Evolutionary conservation across 2,113 vertebrate species (phyloP), one percentile per base, ranked within the genome.

Genomic region (Oryzias javanicus): DNA sequence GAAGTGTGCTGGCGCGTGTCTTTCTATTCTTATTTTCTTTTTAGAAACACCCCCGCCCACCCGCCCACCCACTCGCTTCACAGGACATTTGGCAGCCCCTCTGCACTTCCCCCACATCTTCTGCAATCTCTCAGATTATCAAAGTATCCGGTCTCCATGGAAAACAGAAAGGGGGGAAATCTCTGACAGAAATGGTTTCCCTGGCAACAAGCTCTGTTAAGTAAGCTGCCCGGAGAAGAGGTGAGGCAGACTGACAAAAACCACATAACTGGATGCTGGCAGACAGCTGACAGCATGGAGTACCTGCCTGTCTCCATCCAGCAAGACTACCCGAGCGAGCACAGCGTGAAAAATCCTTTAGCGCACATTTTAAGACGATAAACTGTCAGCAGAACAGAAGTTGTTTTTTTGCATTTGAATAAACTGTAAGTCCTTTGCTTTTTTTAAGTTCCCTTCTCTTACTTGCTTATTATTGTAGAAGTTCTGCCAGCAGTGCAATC

Each of bases 41-140:
- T 72, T 69, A 68, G 64, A 75, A 35, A 78, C 40, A 68, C 71
- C 59, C 74, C 25, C 25, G 5, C 25, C 25, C 25, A 25, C 25
- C 25, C 25, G n/a, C n/a, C n/a, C n/a, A 25, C 25, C 25, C 54
- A 49, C 66, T 49, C 56, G 72, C 72, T 74, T 80, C 74, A 82
- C 54, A 81, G 81, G 72, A 63, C 54, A 55, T 80, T 81, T 74
- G 63, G 74, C 72, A 74, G 82, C 65, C 63, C 57, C 71, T 77
- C 67, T 35, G 49, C 75, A 58, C 80, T 75, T 77, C 76, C 80
- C 77, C 80, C 75, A 72, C 49, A 42, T 87, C 69, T 82, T 75
- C 74, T 80, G 78, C 80, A 83, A 84, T 84, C 84, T 76, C 72
- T 79, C 49, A 86, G 70, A 88, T 86, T 90, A 89, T 90, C 87